Base-by-base conservation (phyloP, 2,113 vertebrate species). In the Ornithorhynchus anatinus region DNA sequence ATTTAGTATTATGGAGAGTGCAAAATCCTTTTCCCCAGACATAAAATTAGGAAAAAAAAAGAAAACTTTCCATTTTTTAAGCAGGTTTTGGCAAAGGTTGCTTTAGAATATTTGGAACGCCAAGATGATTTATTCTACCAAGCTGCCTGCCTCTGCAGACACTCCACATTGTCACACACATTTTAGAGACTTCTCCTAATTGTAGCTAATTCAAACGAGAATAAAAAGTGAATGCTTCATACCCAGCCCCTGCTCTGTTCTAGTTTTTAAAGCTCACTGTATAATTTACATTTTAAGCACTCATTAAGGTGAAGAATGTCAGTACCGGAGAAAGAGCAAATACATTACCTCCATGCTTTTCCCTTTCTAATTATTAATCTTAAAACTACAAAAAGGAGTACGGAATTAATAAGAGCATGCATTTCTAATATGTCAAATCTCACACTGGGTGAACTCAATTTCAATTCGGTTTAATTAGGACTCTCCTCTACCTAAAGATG, bases 241-340 rank as follows among this genome's bases (percentile, higher is more conserved):
- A 40, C 2, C 6, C 27, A 57, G 10, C 57, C 60, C 51, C 38
- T n/a, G n/a, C 58, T 80, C 50, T 70, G 53, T 59, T 85, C 75
- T 77, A 47, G 82, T 84, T 89, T 86, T 79, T 84, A 78, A 65
- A 80, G 16, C 60, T 70, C 62, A 57, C 57, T 65, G 3, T 75
- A 78, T 81, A 86, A 85, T 89, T 88, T 90, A 81, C 77, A 85
- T 88, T 86, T 88, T 86, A 89, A 87, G 66, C 80, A 72, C 70
- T 86, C 68, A 81, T 92, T 84, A 86, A 79, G 58, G 61, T 84
- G 61, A 84, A 90, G 86, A 90, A 85, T 81, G 69, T 75, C 74
- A 82, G 50, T 47, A 22, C 37, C 50, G 65, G 29, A 72, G 67
- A 80, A 86, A 68, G 50, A 79, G 33, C 60, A 82, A 88, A 85